phyloP scores from a whole-genome alignment of 1,140 invertebrate species.

The Maconellicoccus hirsutus region DNA sequence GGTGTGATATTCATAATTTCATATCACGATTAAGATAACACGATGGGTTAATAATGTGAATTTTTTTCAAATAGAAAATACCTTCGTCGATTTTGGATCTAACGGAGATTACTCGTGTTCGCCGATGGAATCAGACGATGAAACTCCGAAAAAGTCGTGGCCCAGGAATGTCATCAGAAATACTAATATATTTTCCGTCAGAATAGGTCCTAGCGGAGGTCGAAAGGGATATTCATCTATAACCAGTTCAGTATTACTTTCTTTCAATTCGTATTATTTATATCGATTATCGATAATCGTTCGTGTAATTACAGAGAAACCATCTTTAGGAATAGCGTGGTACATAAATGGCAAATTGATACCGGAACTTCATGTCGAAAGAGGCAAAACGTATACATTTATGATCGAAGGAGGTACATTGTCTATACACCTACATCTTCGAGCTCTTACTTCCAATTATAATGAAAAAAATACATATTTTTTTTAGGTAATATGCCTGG shows the following conservation, averaged over 20 bases:
- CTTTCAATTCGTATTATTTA: background rate
- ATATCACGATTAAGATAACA: background rate
- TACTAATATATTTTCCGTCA: slow-evolving; percentile 52
- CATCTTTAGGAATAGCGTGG: slow-evolving; percentile 55
- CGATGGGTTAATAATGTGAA: background rate
- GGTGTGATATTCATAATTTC: background rate
- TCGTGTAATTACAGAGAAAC: background rate
- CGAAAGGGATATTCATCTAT: slow-evolving; percentile 64
- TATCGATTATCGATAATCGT: background rate
- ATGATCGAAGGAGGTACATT: slow-evolving; percentile 64
- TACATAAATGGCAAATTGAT: slow-evolving; percentile 85
- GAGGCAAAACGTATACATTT: slow-evolving; percentile 81
- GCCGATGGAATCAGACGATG: slow-evolving; percentile 32
- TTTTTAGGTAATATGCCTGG: slow-evolving; percentile 38
- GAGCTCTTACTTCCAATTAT: too few species aligned
- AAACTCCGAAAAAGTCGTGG: slow-evolving; percentile 51
- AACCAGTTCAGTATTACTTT: slow-evolving; percentile 43
- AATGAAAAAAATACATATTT: too few species aligned
- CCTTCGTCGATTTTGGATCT: slow-evolving; percentile 58
- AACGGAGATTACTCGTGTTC: slow-evolving; percentile 39
- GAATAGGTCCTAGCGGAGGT: slow-evolving; percentile 73
- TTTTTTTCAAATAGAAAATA: slow-evolving; percentile 41
- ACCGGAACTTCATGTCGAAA: slow-evolving; percentile 77
- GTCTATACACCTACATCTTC: too few species aligned
- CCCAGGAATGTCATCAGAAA: slow-evolving; percentile 45